A percentile compares a stretch with the other conserved stretches of the same genome.
Conservation (phyloP, 23 tunicate genomes). For the Ciona savignyi region DNA sequence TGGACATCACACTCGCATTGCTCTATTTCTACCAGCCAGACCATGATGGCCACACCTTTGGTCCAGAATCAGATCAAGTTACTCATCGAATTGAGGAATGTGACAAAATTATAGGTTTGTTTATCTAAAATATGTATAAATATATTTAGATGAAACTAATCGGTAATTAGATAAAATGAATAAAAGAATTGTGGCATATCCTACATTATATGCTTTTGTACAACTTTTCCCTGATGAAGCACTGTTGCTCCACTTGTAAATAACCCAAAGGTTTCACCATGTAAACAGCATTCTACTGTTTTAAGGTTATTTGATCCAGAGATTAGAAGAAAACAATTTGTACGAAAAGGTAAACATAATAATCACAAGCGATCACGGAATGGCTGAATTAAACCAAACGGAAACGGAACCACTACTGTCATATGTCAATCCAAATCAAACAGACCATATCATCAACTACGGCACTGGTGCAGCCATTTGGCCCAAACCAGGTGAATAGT, state of each 20-base stretch:
- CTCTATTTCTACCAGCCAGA: conserved; percentile 84
- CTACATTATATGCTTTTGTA: too few species aligned
- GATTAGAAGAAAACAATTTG: conserved; percentile 28
- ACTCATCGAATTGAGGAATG: conserved; percentile 62
- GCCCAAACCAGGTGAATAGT: conserved; percentile 89
- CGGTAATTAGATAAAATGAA: too few species aligned
- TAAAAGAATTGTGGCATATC: too few species aligned
- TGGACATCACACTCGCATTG: conserved; percentile 58
- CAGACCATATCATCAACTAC: conserved; percentile 28
- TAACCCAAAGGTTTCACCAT: too few species aligned
- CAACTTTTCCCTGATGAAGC: too few species aligned
- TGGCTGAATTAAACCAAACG: conserved; percentile 34
- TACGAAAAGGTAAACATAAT: conserved; percentile 66
- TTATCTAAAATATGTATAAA: too few species aligned
- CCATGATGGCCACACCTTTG: conserved; percentile 56
- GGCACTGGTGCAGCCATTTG: conserved; percentile 68
- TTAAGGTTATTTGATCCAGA: conserved; percentile 61
- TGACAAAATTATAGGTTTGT: conserved; percentile 74
- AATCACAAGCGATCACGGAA: conserved; percentile 93
- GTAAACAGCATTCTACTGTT: too few species aligned
- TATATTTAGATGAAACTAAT: too few species aligned
- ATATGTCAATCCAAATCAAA: conserved; percentile 31
- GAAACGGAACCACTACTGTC: conserved; percentile 35
- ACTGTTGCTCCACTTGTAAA: too few species aligned
- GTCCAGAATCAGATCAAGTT: conserved; percentile 87